phyloP scores from a whole-genome alignment of 2,888 invertebrate species.

The Spodoptera exigua region DNA sequence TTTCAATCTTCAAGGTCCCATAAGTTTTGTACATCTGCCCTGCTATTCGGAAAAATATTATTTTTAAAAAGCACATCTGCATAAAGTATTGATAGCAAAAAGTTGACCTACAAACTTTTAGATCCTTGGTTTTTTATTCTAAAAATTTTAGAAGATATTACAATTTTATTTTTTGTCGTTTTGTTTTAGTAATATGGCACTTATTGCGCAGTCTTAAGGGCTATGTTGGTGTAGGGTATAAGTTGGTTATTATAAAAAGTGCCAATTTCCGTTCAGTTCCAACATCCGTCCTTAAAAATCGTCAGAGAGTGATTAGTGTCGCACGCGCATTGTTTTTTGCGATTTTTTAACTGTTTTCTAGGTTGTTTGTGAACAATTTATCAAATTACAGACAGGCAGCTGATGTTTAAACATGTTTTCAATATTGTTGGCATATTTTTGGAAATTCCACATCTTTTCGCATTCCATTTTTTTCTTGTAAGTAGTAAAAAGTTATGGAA shows the following conservation, averaged over 20 bases:
- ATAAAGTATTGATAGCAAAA: constrained; percentile 87
- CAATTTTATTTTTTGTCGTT: constrained; percentile 8
- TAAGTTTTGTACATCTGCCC: constrained; percentile 80
- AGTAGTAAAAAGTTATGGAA: constrained; percentile 18
- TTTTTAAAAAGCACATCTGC: constrained; percentile 85
- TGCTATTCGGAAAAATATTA: constrained; percentile 74
- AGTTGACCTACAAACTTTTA: constrained; percentile 85
- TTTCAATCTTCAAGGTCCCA: constrained; percentile 81
- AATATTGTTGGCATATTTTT: constrained; percentile 67
- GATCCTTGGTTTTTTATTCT: constrained; percentile 62
- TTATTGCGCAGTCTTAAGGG: constrained; percentile 52
- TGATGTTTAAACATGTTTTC: constrained; percentile 65
- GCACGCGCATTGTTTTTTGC: constrained; percentile 80
- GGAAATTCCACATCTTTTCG: constrained; percentile 54
- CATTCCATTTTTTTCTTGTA: constrained; percentile 33
- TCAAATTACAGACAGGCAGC: constrained; percentile 81
- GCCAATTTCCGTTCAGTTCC: constrained; percentile 86
- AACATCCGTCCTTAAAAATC: constrained; percentile 87
- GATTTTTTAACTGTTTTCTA: constrained; percentile 77
- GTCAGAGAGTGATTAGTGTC: constrained; percentile 83
- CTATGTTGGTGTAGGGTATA: constrained; percentile 19
- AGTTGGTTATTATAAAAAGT: constrained; percentile 75
- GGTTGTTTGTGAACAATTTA: constrained; percentile 75
- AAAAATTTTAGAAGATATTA: constrained; percentile 49
- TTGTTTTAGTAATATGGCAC: constrained; percentile 42